Conservation (phyloP, 1,140 invertebrate genomes). For the Ceratoteleas bidentatus region DNA sequence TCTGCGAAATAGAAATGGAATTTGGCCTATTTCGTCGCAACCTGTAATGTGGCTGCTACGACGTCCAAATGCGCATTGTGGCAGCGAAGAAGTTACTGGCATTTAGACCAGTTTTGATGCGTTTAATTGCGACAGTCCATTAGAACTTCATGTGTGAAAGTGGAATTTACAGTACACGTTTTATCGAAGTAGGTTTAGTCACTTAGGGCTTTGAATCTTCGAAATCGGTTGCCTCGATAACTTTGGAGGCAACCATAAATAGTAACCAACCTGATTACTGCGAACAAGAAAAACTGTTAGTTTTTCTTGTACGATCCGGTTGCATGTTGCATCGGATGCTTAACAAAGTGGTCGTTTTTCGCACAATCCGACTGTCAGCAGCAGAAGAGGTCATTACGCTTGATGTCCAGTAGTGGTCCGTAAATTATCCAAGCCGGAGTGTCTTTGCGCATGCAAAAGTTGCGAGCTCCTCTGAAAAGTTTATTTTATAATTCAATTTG, state of each 20-base stretch:
- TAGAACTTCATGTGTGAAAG: background rate
- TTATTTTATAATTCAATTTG: constrained; percentile 66
- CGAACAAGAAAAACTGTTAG: too few species aligned
- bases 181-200: too few species aligned
- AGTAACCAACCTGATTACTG: too few species aligned
- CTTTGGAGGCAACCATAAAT: too few species aligned
- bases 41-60: background rate
- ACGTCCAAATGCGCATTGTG: background rate
- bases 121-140: background rate
- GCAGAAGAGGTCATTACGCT: constrained; percentile 38
- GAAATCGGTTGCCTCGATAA: too few species aligned
- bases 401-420: constrained; percentile 42
- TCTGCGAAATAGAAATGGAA: constrained; percentile 7
- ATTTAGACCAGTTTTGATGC: background rate
- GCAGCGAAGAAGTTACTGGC: background rate
- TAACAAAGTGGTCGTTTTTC: constrained; percentile 14
- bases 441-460: constrained; percentile 54
- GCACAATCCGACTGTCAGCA: background rate
- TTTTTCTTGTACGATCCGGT: too few species aligned
- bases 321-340: constrained; percentile 13
- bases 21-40: constrained; percentile 10
- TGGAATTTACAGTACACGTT: too few species aligned
- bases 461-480: constrained; percentile 55
- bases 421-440: constrained; percentile 42
- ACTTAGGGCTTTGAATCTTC: too few species aligned